A percentile compares a stretch with the other conserved stretches of the same genome.
Conservation (phyloP, 2,113 vertebrate genomes). For the Formicarius rufipectus region DNA sequence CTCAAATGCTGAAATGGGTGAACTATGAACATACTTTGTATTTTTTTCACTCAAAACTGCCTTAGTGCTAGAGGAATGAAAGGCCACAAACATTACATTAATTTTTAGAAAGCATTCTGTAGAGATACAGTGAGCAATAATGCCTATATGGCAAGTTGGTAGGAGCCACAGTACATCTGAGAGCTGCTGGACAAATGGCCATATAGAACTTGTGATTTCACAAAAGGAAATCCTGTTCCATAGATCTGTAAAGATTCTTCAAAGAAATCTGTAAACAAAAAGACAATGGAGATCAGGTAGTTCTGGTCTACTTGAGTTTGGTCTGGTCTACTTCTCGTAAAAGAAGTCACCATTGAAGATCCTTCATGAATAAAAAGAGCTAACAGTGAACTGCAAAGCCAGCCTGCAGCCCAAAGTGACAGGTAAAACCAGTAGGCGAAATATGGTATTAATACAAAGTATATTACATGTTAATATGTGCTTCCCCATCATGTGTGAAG, state of each 20-base stretch:
- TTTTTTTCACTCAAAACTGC: slow-evolving; percentile 29
- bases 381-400: background rate
- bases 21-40: background rate
- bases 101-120: background rate
- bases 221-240: background rate
- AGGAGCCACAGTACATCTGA: background rate
- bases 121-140: background rate
- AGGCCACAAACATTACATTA: background rate
- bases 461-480: background rate
- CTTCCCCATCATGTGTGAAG: background rate
- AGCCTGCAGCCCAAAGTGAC: background rate
- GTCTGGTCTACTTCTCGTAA: background rate
- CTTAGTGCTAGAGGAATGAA: background rate
- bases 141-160: background rate
- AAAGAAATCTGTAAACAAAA: background rate
- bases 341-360: background rate
- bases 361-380: background rate
- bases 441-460: fast-evolving
- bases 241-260: background rate
- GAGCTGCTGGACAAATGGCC: background rate
- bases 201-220: background rate
- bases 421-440: background rate
- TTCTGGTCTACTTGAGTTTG: background rate
- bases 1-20: background rate
- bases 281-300: background rate